Evolutionary conservation across 2,888 invertebrate genomes (phyloP).

Genomic region (Leucozona laternaria): DNA sequence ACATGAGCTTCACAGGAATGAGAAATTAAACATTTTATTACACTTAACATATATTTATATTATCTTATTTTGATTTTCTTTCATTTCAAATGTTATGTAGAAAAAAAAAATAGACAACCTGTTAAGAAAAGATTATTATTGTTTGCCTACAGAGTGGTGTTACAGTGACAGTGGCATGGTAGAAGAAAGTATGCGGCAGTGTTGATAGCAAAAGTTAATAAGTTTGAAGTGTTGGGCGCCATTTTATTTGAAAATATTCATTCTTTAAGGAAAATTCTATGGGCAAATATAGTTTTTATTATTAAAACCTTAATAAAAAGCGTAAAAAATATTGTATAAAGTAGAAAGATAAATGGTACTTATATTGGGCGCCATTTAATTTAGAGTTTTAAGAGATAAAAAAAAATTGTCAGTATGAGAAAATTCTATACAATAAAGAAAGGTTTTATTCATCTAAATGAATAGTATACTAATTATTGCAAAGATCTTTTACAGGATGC

Average conservation of each 20-base stretch:
- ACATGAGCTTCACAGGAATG: constrained; percentile 51
- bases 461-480: no score
- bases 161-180: background rate
- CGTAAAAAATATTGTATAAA: no score
- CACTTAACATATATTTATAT: constrained; percentile 30
- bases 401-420: background rate
- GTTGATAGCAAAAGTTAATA: background rate
- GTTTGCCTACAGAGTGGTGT: background rate
- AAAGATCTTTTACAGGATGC: no score
- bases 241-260: background rate
- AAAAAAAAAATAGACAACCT: constrained; percentile 47
- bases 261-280: no score
- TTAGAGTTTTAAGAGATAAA: background rate
- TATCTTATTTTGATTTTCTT: constrained; percentile 27
- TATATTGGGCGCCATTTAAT: background rate
- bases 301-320: no score
- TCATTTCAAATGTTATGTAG: constrained; percentile 21
- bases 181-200: background rate
- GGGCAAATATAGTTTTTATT: no score
- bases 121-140: constrained; percentile 21
- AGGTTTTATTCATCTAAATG: no score
- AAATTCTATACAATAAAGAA: background rate
- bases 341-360: no score
- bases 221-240: constrained; percentile 6
- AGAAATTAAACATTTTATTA: constrained; percentile 47